These are phyloP conservation scores for Pygmarrhopalites habei DNA, from an alignment of 1,140 invertebrate species.

Conservation along the genomic window DNA sequence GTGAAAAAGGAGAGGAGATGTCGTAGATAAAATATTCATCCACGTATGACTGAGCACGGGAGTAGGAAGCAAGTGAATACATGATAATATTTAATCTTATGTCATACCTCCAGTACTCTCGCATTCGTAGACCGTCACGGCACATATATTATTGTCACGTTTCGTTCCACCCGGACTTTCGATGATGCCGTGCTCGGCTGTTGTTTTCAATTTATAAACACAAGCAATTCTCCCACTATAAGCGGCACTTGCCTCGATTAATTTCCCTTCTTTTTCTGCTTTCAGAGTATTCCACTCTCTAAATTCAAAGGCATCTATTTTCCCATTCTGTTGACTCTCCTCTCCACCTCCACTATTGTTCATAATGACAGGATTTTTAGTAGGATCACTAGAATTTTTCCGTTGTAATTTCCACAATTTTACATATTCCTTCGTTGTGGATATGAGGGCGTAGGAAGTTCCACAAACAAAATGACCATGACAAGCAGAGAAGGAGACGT, in stretches of 20 bases:
- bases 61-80: too few relatives aligned
- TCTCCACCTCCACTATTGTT: constrained; percentile 2
- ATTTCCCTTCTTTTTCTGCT: constrained; percentile 30
- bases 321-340: neutral
- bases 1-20: too few relatives aligned
- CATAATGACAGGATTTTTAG: neutral
- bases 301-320: constrained; percentile 18
- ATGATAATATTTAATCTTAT: too few relatives aligned
- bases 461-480: constrained; percentile 39
- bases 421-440: constrained; percentile 34
- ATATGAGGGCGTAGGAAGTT: constrained; percentile 34
- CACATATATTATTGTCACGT: constrained; percentile 23
- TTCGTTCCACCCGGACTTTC: constrained; percentile 7
- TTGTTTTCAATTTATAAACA: constrained; percentile 68
- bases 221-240: constrained; percentile 94
- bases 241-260: constrained; percentile 77
- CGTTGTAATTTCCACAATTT: constrained; percentile 37
- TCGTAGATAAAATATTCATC: too few relatives aligned
- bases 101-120: constrained; percentile 92
- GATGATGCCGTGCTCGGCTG: neutral
- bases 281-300: constrained; percentile 36
- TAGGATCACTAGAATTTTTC: neutral
- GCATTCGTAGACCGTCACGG: constrained; percentile 96
- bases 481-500: constrained; percentile 35
- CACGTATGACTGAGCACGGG: too few relatives aligned